Percentiles rank a stretch among this genome's conserved stretches.
Conservation (phyloP, 2,113 vertebrate species). For the Chloropsis cyanopogon region DNA sequence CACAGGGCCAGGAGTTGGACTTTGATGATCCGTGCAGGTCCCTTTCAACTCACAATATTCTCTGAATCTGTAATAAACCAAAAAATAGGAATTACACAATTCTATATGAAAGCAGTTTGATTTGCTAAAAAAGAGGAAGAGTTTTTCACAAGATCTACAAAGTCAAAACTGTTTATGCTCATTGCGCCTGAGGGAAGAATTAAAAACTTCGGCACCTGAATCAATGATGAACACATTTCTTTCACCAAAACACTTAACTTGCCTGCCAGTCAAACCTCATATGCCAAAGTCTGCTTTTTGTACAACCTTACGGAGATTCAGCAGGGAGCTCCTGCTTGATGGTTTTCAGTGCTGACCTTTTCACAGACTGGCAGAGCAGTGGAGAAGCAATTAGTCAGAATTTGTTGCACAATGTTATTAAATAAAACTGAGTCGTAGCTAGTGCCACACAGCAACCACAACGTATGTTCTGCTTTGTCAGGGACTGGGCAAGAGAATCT, state of each 20-base stretch:
- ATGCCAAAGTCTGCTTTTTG: background rate
- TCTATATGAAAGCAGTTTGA: background rate
- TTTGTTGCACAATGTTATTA: background rate
- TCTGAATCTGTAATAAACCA: background rate
- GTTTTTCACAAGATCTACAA: background rate
- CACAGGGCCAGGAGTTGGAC: background rate
- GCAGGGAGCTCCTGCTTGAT: background rate
- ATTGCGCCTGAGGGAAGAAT: background rate
- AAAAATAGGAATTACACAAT: background rate
- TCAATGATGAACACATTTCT: background rate
- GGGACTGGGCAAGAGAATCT: background rate
- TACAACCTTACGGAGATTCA: accelerated
- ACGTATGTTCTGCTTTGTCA: background rate
- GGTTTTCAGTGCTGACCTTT: background rate
- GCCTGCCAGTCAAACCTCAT: background rate
- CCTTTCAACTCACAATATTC: background rate
- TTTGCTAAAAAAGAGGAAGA: background rate
- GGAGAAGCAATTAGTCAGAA: background rate
- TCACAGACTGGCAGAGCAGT: background rate
- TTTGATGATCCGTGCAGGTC: background rate
- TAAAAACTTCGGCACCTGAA: background rate
- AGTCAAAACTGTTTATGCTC: background rate
- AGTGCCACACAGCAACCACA: background rate
- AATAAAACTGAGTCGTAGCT: background rate
- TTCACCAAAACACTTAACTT: background rate